Evolutionary conservation across 2,113 vertebrate genomes (phyloP), one percentile per base, ranked within the genome.

Genomic region (Colius striatus): DNA sequence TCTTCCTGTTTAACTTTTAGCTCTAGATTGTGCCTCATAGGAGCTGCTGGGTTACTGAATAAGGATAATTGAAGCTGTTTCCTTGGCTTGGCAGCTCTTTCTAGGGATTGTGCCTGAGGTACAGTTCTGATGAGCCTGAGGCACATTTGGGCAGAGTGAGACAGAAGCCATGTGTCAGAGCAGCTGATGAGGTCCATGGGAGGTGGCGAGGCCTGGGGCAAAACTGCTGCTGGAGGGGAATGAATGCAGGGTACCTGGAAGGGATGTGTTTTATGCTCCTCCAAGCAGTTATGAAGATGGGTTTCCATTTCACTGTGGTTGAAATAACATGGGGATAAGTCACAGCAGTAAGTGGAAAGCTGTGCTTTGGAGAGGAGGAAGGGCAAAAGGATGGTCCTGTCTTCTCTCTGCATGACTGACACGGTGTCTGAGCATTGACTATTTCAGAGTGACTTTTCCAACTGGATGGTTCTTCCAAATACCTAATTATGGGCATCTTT

Each of bases 221-320:
- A 36, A 30, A 12, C 32, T 21, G 61, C 32, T 41, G 71, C 32
- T 13, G 63, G 48, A 48, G 34, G 45, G 18, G 21, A 8, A 43
- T 5, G 48, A 10, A 41, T 41, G 30, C 32, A 8, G 88, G 41
- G 38, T 7, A 3, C n/a, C 34, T 8, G 18, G 11, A 13, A 32
- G 32, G 17, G 26, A 14, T 23, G 13, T 7, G 38, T 15, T 26
- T 30, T 11, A 21, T 66, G 12, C 15, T 43, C 23, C 30, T 19
- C 47, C 16, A 1, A 0, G 3, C 6, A 5, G 10, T 3, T 16
- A 1, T 0, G 45, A 8, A 34, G 38, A 0, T 48, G 62, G 11
- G 25, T 47, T 72, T 71, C 58, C 29, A 5, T 30, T n/a, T 53
- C 27, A 13, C 51, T 10, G 0, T 9, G 34, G 25, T 3, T 45